These are phyloP conservation scores for Prolemur simus DNA, from an alignment of 2,113 vertebrate genomes.

Conservation along the genomic window DNA sequence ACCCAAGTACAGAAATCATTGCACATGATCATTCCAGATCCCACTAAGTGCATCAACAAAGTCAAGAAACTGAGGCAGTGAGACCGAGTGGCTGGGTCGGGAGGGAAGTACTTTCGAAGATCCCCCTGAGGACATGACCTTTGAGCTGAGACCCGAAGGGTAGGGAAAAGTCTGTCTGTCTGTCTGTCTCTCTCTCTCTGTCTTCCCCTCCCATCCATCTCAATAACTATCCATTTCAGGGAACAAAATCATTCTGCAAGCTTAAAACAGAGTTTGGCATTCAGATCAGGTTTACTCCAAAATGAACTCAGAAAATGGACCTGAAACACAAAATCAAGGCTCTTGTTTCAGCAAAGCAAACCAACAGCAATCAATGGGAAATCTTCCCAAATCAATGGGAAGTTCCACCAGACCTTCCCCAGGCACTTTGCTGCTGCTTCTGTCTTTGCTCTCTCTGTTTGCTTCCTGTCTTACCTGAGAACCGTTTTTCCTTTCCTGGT, in stretches of 20 bases:
- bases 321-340: neutral
- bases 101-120: neutral
- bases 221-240: conserved; percentile 33
- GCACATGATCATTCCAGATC: neutral
- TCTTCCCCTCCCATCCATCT: neutral
- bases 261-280: neutral
- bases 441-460: neutral
- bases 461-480: neutral
- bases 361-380: neutral
- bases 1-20: neutral
- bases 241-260: neutral
- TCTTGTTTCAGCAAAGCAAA: neutral
- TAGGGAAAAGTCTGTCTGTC: neutral
- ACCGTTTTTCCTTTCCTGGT: neutral
- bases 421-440: neutral
- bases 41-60: neutral
- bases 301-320: neutral
- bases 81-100: too few species aligned
- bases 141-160: neutral
- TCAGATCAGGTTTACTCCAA: neutral
- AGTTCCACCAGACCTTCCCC: neutral
- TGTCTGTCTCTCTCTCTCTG: neutral
- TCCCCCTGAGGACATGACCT: neutral
- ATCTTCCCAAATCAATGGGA: neutral
- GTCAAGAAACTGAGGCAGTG: neutral